Evolutionary conservation across 2,797 vertebrate genomes (phyloP), one percentile per base, ranked within the genome.

Genomic region (Babyrousa celebensis): DNA sequence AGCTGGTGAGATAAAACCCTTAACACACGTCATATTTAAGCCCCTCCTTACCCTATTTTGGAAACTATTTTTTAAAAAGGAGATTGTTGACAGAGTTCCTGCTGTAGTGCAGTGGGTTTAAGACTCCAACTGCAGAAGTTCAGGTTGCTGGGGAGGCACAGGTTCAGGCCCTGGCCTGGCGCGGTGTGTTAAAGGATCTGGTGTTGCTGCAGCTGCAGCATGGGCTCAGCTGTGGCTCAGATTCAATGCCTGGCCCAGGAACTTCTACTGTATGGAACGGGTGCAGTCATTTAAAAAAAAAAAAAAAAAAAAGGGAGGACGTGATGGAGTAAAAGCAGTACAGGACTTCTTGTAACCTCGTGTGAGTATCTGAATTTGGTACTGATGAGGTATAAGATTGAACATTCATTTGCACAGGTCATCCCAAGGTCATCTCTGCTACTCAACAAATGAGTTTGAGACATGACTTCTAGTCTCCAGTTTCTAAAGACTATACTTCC

Each of bases 381-480:
- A 43, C 10, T 80, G 68, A 90, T 23, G 17, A 90, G 52, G 21
- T 85, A 56, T 48, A 79, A 58, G 3, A 65, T 15, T 85, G 68
- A 96, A 90, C 87, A 65, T 12, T 60, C 83, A 65, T 71, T 77
- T 84, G 89, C 54, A 93, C 36, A 89, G 48, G 85, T 92, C 77
- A 92, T 23, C 14, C n/a, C 71, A 87, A 67, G 20, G n/a, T 72
- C 79, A 83, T 10, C 92, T 60, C 65, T 65, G 25, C 56, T 63
- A 67, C 40, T 87, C 36, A 94, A 63, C 52, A 80, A 52, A 18
- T 36, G 48, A 16, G 23, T 29, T 10, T 58, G 25, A 67, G 40
- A 77, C 29, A 71, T 11, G 60, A 80, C 23, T 84, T 85, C 74
- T 25, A 82, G 23, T n/a, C 36, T 96, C 88, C 20, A 68, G 74